Base-by-base conservation (phyloP, 2,113 vertebrate species). In the Phylloscopus trochilus region DNA sequence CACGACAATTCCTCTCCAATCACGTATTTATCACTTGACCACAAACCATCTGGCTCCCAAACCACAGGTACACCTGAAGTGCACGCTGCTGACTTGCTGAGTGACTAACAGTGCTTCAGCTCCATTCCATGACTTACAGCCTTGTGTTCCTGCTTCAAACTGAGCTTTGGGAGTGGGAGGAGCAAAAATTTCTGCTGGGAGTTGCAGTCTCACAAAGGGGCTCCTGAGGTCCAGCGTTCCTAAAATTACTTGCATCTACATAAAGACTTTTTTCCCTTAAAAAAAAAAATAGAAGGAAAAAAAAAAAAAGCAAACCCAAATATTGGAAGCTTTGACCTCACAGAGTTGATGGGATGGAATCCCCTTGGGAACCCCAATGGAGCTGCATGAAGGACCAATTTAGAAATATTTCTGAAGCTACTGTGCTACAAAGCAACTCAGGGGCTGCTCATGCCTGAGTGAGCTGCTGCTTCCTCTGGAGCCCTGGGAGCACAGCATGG, bases 331-430 rank as follows among this genome's bases (percentile, higher is more conserved):
- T 90, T 82, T 91, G 64, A 94, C 64, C 56, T 89, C 51, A 74
- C 26, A 68, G 20, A 86, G 63, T 12, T 60, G 41, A 70, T 18
- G 46, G 56, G 64, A 46, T 46, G 37, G 74, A 89, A 91, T 73
- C 11, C 73, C 67, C 81, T n/a, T n/a, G 77, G 35, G 82, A 90
- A 49, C 8, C 17, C 28, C 14, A 46, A 33, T 9, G 66, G 78
- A 94, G 33, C 64, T 84, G 73, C 75, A 66, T 1, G 4, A 81
- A 77, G 28, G 46, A 85, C 52, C n/a, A 46, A 33, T 67, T 86
- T 72, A 83, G 70, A 82, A 96, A 33, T 87, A 78, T 15, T 93
- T 94, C 59, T 87, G 74, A 90, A 87, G 52, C 46, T 73, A 64
- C 44, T 39, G 41, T 22, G 16, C 55, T 82, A 64, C 39, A 60